Evolutionary conservation across 2,113 vertebrate species (phyloP), one percentile per base, ranked within the genome.

Genomic region (Cygnus atratus): DNA sequence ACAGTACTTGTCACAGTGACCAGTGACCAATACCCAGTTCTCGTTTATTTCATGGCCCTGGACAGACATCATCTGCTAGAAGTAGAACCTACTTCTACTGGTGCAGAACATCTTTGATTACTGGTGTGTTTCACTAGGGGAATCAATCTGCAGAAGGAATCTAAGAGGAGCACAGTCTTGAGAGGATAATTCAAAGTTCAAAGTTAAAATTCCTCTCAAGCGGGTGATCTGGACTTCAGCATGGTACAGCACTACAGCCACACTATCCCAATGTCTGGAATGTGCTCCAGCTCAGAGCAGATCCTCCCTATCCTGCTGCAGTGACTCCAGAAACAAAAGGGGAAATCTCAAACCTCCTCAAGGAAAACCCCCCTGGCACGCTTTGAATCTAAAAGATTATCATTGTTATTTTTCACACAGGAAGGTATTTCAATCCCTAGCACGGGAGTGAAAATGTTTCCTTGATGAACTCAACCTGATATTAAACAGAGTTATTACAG

Each of bases 261-360:
- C 24, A 80, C 18, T 43, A 63, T 24, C 24, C 16, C 1, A 1
- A 41, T 6, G 50, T 37, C 0, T 5, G 13, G 12, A 15, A 22
- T 37, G 31, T 28, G 25, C 52, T 31, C 25, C 63, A 43, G 14
- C 28, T 8, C 1, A 75, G 31, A 67, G 22, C 25, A 74, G 22
- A 78, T 43, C 37, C 37, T 77, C 41, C 55, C 31, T 63, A 31
- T 75, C 46, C 39, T 9, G 31, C 7, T 3, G 1, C 16, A 25
- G 3, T 22, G 28, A 75, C 46, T 72, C 10, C 19, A 79, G n/a
- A 72, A 82, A 87, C 24, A 54, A 44, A 35, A 62, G 4, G 33
- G 8, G 35, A 68, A 19, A 46, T 28, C 22, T 26, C 73, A 77
- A 87, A 14, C 31, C 21, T 66, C 20, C 24, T 37, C 26, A 63